These are phyloP conservation scores for Ophion ellenae DNA, from an alignment of 2,888 invertebrate species.

Conservation along the genomic window DNA sequence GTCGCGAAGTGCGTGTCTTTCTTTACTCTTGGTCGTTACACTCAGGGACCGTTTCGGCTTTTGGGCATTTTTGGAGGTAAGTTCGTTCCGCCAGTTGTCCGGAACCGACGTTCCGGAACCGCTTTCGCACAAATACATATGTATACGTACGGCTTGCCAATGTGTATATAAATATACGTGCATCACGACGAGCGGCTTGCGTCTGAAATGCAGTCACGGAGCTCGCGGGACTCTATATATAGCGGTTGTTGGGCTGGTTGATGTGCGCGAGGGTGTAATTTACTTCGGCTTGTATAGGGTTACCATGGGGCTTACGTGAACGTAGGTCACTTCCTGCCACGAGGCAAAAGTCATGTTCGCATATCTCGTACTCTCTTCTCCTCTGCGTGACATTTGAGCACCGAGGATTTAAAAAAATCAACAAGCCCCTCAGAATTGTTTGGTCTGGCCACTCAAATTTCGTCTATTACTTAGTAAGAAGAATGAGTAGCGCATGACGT, in stretches of 20 bases:
- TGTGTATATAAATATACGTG: slow-evolving; percentile 7
- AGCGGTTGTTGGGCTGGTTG: slow-evolving; percentile 19
- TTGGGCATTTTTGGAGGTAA: slow-evolving; percentile 65
- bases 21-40: slow-evolving; percentile 22
- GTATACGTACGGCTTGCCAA: not conserved
- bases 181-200: not conserved
- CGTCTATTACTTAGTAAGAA: not conserved
- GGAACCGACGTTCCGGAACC: slow-evolving; percentile 75
- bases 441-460: not conserved
- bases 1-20: slow-evolving; percentile 5
- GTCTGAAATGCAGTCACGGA: slow-evolving; percentile 44
- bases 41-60: slow-evolving; percentile 59
- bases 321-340: slow-evolving; percentile 56
- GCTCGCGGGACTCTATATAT: slow-evolving; percentile 33
- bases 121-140: slow-evolving; percentile 54
- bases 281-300: slow-evolving; percentile 58
- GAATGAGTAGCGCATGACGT: not conserved
- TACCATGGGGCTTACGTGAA: slow-evolving; percentile 53
- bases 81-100: slow-evolving; percentile 70
- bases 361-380: slow-evolving; percentile 19
- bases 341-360: slow-evolving; percentile 40
- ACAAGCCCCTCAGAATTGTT: not conserved
- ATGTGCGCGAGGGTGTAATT: slow-evolving; percentile 56
- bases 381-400: not conserved
- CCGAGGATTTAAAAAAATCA: not conserved